A percentile compares a stretch with the other conserved stretches of the same genome.
These are phyloP conservation scores for Decapterus maruadsi DNA, from an alignment of 2,797 vertebrate genomes.

Conservation along the genomic window DNA sequence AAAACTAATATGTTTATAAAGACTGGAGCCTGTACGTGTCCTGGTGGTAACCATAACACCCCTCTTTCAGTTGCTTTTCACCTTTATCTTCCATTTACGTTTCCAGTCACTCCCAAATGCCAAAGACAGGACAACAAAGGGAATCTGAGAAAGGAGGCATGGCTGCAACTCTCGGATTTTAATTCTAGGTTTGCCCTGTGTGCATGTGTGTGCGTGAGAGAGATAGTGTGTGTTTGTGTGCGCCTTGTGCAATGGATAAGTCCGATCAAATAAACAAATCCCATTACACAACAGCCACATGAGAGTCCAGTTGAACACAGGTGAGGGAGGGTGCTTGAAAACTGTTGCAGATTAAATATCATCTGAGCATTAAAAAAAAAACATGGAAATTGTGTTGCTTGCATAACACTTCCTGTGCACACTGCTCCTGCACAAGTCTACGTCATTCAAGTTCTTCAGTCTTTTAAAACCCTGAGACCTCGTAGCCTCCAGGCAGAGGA, in stretches of 20 bases:
- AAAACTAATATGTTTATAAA: neutral
- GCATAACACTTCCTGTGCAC: slow-evolving; percentile 19
- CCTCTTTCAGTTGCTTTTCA: slow-evolving; percentile 2
- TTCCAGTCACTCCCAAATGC: neutral
- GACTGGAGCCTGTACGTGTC: neutral
- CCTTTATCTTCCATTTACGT: neutral
- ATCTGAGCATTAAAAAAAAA: slow-evolving; percentile 16
- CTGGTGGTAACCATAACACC: neutral
- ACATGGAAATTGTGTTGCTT: slow-evolving; percentile 17
- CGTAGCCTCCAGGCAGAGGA: slow-evolving; percentile 44
- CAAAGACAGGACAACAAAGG: neutral
- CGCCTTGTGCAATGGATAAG: neutral
- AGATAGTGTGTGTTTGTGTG: neutral
- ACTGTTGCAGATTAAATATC: slow-evolving; percentile 4
- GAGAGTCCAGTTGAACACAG: neutral
- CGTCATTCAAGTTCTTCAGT: slow-evolving; percentile 34
- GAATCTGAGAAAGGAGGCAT: neutral
- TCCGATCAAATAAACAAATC: slow-evolving; percentile 6
- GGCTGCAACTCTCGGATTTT: neutral
- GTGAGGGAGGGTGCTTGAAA: slow-evolving; percentile 5
- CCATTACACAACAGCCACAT: neutral
- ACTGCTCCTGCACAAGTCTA: slow-evolving; percentile 23
- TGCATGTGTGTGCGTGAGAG: neutral
- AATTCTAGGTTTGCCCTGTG: neutral
- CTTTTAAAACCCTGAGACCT: slow-evolving; percentile 46